These are phyloP conservation scores for Tigriopus japonicus DNA, from an alignment of 1,140 invertebrate genomes.

Conservation along the genomic window DNA sequence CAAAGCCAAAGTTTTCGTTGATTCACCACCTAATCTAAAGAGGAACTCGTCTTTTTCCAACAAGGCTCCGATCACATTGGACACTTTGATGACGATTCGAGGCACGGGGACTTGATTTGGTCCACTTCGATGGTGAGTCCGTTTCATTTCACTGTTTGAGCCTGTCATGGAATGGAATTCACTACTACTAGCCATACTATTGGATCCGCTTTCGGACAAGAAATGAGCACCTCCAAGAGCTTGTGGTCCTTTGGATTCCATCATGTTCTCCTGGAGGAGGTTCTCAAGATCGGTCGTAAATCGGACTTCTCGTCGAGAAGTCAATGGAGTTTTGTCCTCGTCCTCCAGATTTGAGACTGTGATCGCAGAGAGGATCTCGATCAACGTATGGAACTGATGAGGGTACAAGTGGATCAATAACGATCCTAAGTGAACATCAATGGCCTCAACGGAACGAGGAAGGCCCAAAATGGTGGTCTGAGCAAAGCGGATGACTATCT, in stretches of 20 bases:
- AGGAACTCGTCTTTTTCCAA: slow-evolving; percentile 2
- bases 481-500: slow-evolving; percentile 1
- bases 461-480: slow-evolving; percentile 4
- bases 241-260: neutral
- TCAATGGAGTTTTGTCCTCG: no score
- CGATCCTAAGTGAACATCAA: slow-evolving; percentile 1
- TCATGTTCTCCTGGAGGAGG: slow-evolving; percentile 6
- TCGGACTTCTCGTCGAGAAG: neutral
- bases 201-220: neutral
- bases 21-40: neutral
- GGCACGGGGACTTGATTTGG: neutral
- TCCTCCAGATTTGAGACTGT: neutral
- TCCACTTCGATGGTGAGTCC: neutral
- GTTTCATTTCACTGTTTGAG: neutral
- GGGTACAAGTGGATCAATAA: slow-evolving; percentile 7
- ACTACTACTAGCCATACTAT: neutral
- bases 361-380: neutral
- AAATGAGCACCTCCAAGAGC: neutral
- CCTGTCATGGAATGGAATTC: slow-evolving; percentile 7
- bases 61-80: slow-evolving; percentile 1
- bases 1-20: neutral
- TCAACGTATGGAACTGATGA: slow-evolving; percentile 10
- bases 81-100: neutral
- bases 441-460: neutral
- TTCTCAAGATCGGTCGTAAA: neutral